A percentile compares a stretch with the other conserved stretches of the same genome.
Evolutionary conservation across 1,140 invertebrate genomes (phyloP).

Genomic region (Lordiphosa collinella): DNA sequence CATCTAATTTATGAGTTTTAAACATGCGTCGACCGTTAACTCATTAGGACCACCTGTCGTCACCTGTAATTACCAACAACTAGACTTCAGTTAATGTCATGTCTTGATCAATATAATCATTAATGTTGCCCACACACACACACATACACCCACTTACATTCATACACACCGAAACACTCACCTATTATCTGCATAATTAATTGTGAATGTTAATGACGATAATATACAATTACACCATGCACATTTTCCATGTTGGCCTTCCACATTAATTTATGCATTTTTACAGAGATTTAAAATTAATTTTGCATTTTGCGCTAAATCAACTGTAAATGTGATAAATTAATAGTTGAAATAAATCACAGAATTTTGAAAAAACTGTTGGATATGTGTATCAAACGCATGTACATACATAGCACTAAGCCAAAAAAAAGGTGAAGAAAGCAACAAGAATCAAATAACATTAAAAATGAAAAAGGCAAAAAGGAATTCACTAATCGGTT

Average conservation of each 20-base stretch:
- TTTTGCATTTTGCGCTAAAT: conserved; percentile 60
- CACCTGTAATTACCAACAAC: too few relatives aligned
- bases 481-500: conserved; percentile 58
- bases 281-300: conserved; percentile 58
- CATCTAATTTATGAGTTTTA: too few relatives aligned
- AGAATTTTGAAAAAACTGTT: neutral
- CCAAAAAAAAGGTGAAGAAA: neutral
- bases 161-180: neutral
- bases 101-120: too few relatives aligned
- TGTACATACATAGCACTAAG: neutral
- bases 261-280: conserved; percentile 46
- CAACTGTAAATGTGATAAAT: conserved; percentile 71
- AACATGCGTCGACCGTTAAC: too few relatives aligned
- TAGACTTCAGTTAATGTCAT: too few relatives aligned
- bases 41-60: too few relatives aligned
- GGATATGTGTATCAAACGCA: conserved; percentile 1
- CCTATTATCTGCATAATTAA: conserved; percentile 66
- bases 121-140: too few relatives aligned
- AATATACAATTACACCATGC: conserved; percentile 56
- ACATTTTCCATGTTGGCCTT: conserved; percentile 7
- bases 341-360: conserved; percentile 55
- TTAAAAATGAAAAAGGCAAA: conserved; percentile 13
- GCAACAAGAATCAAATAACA: neutral
- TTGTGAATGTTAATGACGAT: conserved; percentile 69
- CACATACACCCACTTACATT: neutral